Percentiles rank a stretch among this genome's conserved stretches.
Conservation (phyloP, 2,797 vertebrate species). For the Fratercula arctica region DNA sequence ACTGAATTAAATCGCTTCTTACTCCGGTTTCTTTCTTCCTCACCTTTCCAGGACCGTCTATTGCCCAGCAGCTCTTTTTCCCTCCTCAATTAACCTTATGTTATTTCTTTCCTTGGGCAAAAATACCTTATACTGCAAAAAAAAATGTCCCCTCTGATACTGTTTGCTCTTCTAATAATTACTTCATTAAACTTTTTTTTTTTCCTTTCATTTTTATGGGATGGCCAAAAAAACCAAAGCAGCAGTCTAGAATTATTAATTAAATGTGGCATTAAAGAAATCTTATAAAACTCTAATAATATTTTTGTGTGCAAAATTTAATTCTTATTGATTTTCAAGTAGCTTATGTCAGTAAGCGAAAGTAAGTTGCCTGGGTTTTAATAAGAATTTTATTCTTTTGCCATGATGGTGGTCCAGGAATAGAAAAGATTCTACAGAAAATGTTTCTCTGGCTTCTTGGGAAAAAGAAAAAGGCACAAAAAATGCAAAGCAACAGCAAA, state of each 20-base stretch:
- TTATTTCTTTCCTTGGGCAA: constrained; percentile 36
- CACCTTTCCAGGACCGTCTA: neutral
- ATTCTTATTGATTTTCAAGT: constrained; percentile 57
- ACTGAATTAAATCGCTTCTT: neutral
- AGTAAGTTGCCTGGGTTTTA: constrained; percentile 11
- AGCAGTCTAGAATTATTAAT: constrained; percentile 16
- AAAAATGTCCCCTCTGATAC: neutral
- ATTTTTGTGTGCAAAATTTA: constrained; percentile 55
- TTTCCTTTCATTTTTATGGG: neutral
- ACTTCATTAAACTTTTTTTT: constrained; percentile 16
- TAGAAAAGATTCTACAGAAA: neutral
- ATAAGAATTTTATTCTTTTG: neutral
- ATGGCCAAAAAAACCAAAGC: neutral
- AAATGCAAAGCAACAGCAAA: neutral
- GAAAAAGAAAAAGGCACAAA: neutral
- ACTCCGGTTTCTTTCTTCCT: neutral
- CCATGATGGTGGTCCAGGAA: fast-evolving
- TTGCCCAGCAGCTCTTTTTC: neutral
- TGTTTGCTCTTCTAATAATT: constrained; percentile 24
- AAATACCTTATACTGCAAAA: neutral
- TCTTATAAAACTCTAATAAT: constrained; percentile 38
- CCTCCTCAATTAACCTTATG: constrained; percentile 51
- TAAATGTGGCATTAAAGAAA: constrained; percentile 40
- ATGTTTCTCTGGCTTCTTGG: neutral
- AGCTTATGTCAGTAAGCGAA: constrained; percentile 8